Base-by-base conservation (phyloP, 2,113 vertebrate genomes). In the Bujurquina vittata region DNA sequence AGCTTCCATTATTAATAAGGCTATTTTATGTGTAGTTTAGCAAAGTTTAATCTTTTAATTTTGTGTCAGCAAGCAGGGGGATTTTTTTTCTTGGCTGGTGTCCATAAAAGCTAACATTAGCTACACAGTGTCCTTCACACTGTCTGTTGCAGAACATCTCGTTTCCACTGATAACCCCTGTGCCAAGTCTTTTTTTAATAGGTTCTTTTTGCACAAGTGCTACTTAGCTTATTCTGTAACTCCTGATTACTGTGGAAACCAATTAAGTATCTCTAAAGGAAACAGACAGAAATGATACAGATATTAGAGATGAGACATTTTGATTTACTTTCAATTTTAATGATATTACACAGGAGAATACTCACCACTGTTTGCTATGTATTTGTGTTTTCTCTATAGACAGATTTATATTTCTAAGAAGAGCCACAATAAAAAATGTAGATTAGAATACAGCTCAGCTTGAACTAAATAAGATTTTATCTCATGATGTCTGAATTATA, bases 31-130 rank as follows among this genome's bases (percentile, higher is more conserved):
- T 72, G 18, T 29, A 72, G 10, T 33, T 54, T 72, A 54, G 67
- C 67, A 72, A 26, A 72, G 18, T 72, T 54, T 72, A 72, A 72
- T 72, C 67, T 54, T 54, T 31, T 72, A n/a, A 54, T 72, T 72
- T 33, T 54, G 26, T 72, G 46, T 46, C 67, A 54, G 46, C 17
- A 33, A n/a, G 46, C 67, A 31, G 67, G 10, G 46, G 18, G 7
- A 0, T 54, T 20, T 54, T 11, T 12, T 49, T 20, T 20, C 10
- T 72, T 72, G 67, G 46, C 67, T 33, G 26, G 46, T 54, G 31
- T 54, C 46, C 46, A 72, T 33, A 54, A 72, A 54, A 52, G 26
- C 67, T 72, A 26, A 72, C 46, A 72, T 72, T 31, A 72, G 46
- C 49, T 18, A 52, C 67, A 72, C 46, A 72, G 6, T 3, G 2